phyloP scores from a whole-genome alignment of 2,888 invertebrate genomes.

The Muschampia plurimacula region DNA sequence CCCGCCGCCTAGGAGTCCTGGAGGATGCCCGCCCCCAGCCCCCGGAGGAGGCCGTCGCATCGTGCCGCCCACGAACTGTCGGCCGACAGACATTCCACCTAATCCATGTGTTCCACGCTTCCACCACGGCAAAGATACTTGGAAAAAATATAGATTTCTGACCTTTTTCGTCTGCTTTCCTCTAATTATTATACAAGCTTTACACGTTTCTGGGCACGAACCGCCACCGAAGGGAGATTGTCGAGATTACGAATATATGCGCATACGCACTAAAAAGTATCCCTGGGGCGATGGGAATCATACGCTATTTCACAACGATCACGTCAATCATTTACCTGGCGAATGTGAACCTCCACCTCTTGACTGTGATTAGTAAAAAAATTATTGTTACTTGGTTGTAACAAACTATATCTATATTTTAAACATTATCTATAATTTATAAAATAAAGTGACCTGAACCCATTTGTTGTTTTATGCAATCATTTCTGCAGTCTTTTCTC shows the following conservation, averaged over 20 bases:
- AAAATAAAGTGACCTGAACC: slow-evolving; percentile 36
- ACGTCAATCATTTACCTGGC: slow-evolving; percentile 84
- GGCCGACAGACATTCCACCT: slow-evolving; percentile 57
- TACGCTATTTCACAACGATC: slow-evolving; percentile 94
- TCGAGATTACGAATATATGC: slow-evolving; percentile 90
- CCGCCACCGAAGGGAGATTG: slow-evolving; percentile 58
- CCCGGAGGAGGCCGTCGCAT: slow-evolving; percentile 58
- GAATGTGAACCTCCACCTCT: slow-evolving; percentile 66
- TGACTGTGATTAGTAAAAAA: slow-evolving; percentile 62
- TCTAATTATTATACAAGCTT: slow-evolving; percentile 60
- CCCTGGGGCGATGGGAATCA: slow-evolving; percentile 96
- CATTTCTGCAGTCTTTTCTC: background rate
- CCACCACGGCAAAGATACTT: slow-evolving; percentile 60
- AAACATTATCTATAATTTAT: background rate
- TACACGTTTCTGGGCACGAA: slow-evolving; percentile 53
- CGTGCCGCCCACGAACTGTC: slow-evolving; percentile 55
- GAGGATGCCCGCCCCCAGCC: slow-evolving; percentile 54
- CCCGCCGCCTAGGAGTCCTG: slow-evolving; percentile 58
- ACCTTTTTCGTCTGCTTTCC: slow-evolving; percentile 65
- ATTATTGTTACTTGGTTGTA: background rate
- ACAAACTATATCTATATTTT: background rate
- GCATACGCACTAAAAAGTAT: slow-evolving; percentile 91
- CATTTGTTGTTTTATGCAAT: slow-evolving; percentile 10
- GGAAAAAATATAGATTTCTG: slow-evolving; percentile 65
- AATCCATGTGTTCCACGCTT: slow-evolving; percentile 62